Conservation (phyloP, 1,140 invertebrate genomes). For the Gonatopus flavifemur region DNA sequence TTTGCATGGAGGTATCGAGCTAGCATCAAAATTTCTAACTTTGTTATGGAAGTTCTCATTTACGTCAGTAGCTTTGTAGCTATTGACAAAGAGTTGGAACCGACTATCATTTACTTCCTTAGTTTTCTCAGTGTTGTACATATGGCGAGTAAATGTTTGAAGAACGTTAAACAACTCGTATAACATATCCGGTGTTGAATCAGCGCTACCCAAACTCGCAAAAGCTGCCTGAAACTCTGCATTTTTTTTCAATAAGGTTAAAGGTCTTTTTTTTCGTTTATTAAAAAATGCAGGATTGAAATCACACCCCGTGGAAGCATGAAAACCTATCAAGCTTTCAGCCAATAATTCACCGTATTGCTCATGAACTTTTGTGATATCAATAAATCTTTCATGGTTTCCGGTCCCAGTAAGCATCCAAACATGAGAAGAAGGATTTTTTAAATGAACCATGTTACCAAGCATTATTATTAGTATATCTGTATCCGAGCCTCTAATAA, state of each 20-base stretch:
- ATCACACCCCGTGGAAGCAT: slow-evolving; percentile 50
- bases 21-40: background rate
- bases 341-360: slow-evolving; percentile 32
- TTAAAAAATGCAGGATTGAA: slow-evolving; percentile 43
- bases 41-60: background rate
- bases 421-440: slow-evolving; percentile 23
- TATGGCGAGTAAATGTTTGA: background rate
- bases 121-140: background rate
- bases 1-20: background rate
- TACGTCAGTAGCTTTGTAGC: background rate
- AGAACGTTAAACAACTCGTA: background rate
- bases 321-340: slow-evolving; percentile 37
- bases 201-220: slow-evolving; percentile 1
- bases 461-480: slow-evolving; percentile 38
- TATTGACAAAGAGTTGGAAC: background rate
- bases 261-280: slow-evolving; percentile 34
- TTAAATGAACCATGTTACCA: slow-evolving; percentile 32
- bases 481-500: slow-evolving; percentile 31
- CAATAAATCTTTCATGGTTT: slow-evolving; percentile 27
- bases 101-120: background rate
- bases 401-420: slow-evolving; percentile 26
- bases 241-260: slow-evolving; percentile 18
- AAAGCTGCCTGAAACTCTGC: slow-evolving; percentile 22
- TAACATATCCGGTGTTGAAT: background rate
- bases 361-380: slow-evolving; percentile 29